phyloP scores from a whole-genome alignment of 1,140 invertebrate species.

The Sycobia sp. region DNA sequence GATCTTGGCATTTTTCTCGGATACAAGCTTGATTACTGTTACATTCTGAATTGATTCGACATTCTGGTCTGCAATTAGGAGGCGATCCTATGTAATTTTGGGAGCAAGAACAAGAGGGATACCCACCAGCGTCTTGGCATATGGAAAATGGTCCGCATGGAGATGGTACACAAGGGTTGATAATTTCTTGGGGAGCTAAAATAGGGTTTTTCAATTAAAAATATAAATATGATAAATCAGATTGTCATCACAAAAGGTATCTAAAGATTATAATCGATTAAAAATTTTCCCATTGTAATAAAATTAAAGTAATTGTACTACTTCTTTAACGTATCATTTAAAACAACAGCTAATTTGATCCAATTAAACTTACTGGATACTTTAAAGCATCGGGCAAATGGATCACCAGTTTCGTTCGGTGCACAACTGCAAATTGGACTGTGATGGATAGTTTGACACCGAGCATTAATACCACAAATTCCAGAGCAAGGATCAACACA shows the following conservation, averaged over 20 bases:
- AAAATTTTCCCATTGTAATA: too few relatives aligned
- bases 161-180: slow-evolving; percentile 60
- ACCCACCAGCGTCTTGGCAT: slow-evolving; percentile 58
- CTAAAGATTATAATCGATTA: too few relatives aligned
- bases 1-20: slow-evolving; percentile 61
- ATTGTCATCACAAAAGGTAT: too few relatives aligned
- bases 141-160: slow-evolving; percentile 64
- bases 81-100: slow-evolving; percentile 64
- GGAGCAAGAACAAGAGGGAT: slow-evolving; percentile 63
- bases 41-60: slow-evolving; percentile 63
- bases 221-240: background rate
- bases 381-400: slow-evolving; percentile 69
- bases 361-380: slow-evolving; percentile 12
- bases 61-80: slow-evolving; percentile 65
- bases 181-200: slow-evolving; percentile 14
- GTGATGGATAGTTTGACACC: slow-evolving; percentile 70
- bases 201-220: background rate
- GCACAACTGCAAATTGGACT: slow-evolving; percentile 69
- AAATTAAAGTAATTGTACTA: background rate
- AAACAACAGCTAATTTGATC: too few relatives aligned
- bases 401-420: slow-evolving; percentile 68
- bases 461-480: slow-evolving; percentile 74
- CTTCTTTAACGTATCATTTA: too few relatives aligned
- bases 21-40: slow-evolving; percentile 61
- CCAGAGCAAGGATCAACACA: slow-evolving; percentile 81